Evolutionary conservation across 2,113 vertebrate genomes (phyloP).

Genomic region (Smithornis capensis): DNA sequence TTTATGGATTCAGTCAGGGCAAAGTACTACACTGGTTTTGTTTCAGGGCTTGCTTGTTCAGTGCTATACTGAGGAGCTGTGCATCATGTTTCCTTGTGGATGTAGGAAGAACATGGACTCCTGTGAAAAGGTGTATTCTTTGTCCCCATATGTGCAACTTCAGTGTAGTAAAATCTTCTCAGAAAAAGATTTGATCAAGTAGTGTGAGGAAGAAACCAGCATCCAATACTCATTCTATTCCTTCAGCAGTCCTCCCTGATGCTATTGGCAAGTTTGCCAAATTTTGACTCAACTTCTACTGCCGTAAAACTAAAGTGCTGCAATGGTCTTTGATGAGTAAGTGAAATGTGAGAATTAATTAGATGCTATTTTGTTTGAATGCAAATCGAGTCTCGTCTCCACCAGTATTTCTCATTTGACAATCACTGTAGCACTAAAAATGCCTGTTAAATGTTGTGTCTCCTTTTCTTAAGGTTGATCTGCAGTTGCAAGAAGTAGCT

Average conservation of each 20-base stretch:
- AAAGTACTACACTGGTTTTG: not conserved
- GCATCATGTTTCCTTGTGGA: not conserved
- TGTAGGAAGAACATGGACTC: not conserved
- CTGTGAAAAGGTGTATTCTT: rapidly evolving
- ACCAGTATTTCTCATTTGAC: not conserved
- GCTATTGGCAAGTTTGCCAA: not conserved
- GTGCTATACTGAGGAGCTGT: not conserved
- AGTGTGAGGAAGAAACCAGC: not conserved
- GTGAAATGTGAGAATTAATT: not conserved
- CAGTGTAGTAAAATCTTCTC: not conserved
- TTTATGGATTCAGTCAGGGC: not conserved
- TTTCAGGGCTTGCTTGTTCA: not conserved
- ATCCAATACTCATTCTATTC: not conserved
- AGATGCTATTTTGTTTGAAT: not conserved
- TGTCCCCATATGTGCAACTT: not conserved
- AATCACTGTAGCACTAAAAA: not conserved
- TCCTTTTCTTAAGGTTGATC: not conserved
- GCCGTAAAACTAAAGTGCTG: not conserved
- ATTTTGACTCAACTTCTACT: not conserved
- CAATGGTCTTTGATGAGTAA: not conserved
- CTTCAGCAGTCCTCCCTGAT: not conserved
- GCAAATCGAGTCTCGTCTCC: not conserved
- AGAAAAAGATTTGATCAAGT: not conserved
- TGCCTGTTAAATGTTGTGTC: not conserved
- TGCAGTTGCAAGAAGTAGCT: not conserved